Evolutionary conservation across 2,113 vertebrate genomes (phyloP), one percentile per base, ranked within the genome.

Genomic region (Dromaius novaehollandiae): DNA sequence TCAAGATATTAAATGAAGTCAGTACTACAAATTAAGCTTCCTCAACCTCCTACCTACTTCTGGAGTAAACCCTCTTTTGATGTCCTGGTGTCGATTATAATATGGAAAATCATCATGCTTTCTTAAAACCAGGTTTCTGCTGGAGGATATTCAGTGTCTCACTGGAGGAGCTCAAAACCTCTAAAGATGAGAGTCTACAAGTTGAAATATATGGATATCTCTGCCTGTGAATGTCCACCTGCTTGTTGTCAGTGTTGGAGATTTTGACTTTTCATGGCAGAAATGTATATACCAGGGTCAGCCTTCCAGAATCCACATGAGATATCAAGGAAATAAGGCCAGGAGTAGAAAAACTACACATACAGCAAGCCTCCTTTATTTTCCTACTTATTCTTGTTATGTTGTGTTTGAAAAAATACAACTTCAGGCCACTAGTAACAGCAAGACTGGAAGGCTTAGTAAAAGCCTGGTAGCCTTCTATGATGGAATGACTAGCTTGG

Each of bases 191-290:
- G 28, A 74, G 16, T 15, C 3, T 63, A 34, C 26, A 78, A 36
- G 17, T 15, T 42, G 3, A 68, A 81, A 64, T 30, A 24, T 1
- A 81, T 50, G 70, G 4, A 38, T 32, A n/a, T 6, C 2, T 84
- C 24, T 87, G 38, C 20, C 11, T 30, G 1, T 73, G 24, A 77
- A 38, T 13, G 13, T 30, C 18, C 21, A 9, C 30, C 17, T 89
- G 17, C 12, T 70, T 81, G 21, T 11, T 15, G 0, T 55, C 25
- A 61, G 0, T 0, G 5, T n/a, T 34, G 24, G 34, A 85, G 12
- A 4, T 93, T 82, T 82, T 55, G 1, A 0, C 79, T 90, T 71
- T 44, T 60, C 28, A 8, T 24, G 12, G 24, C 11, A 71, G 5
- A 7, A 53, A 69, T 70, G 2, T 55, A 66, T 1, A 42, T 36